Evolutionary conservation across 2,113 vertebrate species (phyloP), one percentile per base, ranked within the genome.

Genomic region (Mystacornis crossleyi): DNA sequence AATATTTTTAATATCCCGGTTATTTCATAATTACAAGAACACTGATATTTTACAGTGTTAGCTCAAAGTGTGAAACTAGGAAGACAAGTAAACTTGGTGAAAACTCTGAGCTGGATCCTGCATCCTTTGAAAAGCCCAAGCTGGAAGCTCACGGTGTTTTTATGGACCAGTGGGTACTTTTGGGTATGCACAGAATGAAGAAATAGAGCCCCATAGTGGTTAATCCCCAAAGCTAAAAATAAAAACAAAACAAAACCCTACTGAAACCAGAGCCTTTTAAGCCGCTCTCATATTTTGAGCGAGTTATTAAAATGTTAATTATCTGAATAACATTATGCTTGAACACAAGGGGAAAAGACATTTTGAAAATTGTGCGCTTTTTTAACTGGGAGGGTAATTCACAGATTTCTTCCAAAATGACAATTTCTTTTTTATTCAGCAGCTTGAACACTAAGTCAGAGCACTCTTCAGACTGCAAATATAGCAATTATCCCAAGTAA

Each of bases 401-500:
- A 98, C 98, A 98, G 98, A 98, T 98, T 99, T 99, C 98, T 98
- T 98, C 98, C 98, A 97, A 98, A 98, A 99, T 98, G 98, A 99
- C 98, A 98, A 98, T 98, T 99, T 97, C 98, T 98, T 99, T 99
- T 98, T 99, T 98, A 99, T 99, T 99, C 98, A 99, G 99, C 98
- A 98, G 98, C 98, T 98, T 98, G 98, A 98, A 98, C 97, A 98
- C 98, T 98, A 98, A 98, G 98, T 98, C 98, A 97, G 98, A 98
- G 98, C 98, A 98, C 99, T 99, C 98, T 98, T 98, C 98, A 99
- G 99, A 99, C 98, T 99, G 98, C 98, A 98, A 98, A 99, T 99
- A 98, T 98, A 99, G 99, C 99, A 99, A 99, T 99, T 99, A 99
- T 98, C 98, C 98, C 99, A 98, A 99, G 99, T 99, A 99, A 99